Evolutionary conservation across 2,888 invertebrate species (phyloP).

Genomic region (Deroplatys truncata): DNA sequence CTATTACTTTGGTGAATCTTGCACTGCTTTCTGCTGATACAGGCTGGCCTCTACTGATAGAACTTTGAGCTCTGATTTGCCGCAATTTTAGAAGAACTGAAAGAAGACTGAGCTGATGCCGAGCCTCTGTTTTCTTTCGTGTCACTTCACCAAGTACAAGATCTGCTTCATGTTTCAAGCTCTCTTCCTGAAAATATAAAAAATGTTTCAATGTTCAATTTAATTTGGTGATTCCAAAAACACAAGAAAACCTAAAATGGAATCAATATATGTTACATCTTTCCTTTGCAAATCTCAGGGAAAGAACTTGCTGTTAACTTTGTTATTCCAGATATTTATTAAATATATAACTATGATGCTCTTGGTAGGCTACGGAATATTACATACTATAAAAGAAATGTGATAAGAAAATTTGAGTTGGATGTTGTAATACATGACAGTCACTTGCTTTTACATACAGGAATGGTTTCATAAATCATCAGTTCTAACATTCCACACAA

Average conservation of each 20-base stretch:
- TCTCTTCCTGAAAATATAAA: conserved; percentile 51
- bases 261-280: neutral
- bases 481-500: no score
- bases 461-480: no score
- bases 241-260: neutral
- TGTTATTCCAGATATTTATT: no score
- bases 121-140: conserved; percentile 65
- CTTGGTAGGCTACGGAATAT: no score
- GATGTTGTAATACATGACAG: no score
- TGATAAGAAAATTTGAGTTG: no score
- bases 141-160: conserved; percentile 64
- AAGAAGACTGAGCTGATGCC: conserved; percentile 59
- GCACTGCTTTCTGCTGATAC: conserved; percentile 51
- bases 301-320: no score
- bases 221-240: neutral
- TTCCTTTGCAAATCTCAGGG: no score
- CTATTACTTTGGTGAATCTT: conserved; percentile 56
- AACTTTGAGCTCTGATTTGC: conserved; percentile 57
- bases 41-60: conserved; percentile 58
- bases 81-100: conserved; percentile 62
- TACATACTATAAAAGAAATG: no score
- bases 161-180: conserved; percentile 65
- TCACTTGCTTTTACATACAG: no score
- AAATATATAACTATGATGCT: no score
- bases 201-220: neutral